Evolutionary conservation across 2,113 vertebrate genomes (phyloP).

Genomic region (Tretioscincus oriximinensis): DNA sequence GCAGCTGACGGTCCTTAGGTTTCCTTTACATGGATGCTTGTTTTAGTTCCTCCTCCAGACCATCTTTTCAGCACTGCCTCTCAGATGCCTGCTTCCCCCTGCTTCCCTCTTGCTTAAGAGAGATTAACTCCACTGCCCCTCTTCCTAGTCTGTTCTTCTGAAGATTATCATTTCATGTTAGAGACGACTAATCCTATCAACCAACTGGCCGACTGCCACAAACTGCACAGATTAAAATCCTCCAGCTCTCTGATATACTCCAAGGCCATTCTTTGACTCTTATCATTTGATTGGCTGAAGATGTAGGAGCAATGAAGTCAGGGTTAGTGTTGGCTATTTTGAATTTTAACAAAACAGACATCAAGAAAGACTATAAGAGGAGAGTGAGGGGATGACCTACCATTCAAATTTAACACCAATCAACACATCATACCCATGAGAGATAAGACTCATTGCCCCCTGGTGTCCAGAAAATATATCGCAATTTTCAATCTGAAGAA

Average conservation of each 20-base stretch:
- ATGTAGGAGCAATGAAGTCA: not conserved
- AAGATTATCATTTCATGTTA: slow-evolving; percentile 46
- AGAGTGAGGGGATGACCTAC: not conserved
- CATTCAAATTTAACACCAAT: slow-evolving; percentile 3
- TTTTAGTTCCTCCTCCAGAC: slow-evolving; percentile 20
- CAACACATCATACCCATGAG: not conserved
- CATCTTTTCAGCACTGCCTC: slow-evolving; percentile 2
- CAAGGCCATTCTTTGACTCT: slow-evolving; percentile 17
- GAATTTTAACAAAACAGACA: not conserved
- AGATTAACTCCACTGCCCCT: slow-evolving; percentile 39
- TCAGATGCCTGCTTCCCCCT: slow-evolving; percentile 14
- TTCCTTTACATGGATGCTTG: not conserved
- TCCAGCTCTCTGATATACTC: not conserved
- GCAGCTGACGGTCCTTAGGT: slow-evolving; percentile 6
- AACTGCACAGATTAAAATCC: slow-evolving; percentile 21
- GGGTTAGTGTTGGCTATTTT: not conserved
- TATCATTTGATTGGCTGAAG: not conserved
- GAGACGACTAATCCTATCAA: slow-evolving; percentile 46
- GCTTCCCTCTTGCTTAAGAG: not conserved
- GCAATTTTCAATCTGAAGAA: no score
- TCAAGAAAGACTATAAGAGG: not conserved
- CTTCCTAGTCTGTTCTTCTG: slow-evolving; percentile 41
- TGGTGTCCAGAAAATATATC: not conserved
- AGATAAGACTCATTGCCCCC: not conserved
- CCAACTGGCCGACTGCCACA: slow-evolving; percentile 32